Evolutionary conservation across 2,797 vertebrate species (phyloP).

Genomic region (Neosilurus mollespiculum): DNA sequence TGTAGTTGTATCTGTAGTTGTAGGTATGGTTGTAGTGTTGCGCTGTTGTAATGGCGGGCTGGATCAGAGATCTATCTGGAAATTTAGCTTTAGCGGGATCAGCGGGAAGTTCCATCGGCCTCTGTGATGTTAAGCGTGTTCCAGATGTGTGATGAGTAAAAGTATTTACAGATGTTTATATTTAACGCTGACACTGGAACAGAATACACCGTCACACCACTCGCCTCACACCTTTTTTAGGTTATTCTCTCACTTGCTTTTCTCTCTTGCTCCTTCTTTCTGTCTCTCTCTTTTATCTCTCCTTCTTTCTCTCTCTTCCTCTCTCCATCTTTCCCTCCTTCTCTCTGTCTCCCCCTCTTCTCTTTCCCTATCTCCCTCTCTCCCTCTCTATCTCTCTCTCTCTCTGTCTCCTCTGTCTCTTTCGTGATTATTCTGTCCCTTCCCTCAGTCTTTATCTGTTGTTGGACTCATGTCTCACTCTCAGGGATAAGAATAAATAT

Average conservation of each 20-base stretch:
- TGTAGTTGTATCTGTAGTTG: not conserved
- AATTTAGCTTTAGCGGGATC: not conserved
- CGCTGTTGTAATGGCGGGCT: no score
- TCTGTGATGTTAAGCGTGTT: not conserved
- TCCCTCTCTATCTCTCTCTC: not conserved
- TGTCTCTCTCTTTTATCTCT: not conserved
- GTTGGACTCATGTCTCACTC: not conserved
- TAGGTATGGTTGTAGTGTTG: not conserved
- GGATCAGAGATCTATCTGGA: not conserved
- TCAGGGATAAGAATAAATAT: slow-evolving; percentile 42
- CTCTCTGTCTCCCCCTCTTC: not conserved
- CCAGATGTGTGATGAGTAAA: slow-evolving; percentile 25
- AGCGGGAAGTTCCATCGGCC: not conserved
- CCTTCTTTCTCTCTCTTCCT: not conserved
- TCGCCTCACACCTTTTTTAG: not conserved
- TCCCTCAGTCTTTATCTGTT: not conserved
- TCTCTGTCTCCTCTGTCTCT: not conserved
- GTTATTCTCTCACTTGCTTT: not conserved
- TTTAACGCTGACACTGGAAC: not conserved
- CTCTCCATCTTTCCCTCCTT: not conserved
- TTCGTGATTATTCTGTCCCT: no score
- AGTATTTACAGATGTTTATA: slow-evolving; percentile 25
- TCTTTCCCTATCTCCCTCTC: not conserved
- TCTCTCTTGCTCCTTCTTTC: not conserved
- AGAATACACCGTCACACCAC: not conserved